Percentiles rank a stretch among this genome's conserved stretches.
phyloP scores from a whole-genome alignment of 2,888 invertebrate genomes.

The Machimus rusticus region DNA sequence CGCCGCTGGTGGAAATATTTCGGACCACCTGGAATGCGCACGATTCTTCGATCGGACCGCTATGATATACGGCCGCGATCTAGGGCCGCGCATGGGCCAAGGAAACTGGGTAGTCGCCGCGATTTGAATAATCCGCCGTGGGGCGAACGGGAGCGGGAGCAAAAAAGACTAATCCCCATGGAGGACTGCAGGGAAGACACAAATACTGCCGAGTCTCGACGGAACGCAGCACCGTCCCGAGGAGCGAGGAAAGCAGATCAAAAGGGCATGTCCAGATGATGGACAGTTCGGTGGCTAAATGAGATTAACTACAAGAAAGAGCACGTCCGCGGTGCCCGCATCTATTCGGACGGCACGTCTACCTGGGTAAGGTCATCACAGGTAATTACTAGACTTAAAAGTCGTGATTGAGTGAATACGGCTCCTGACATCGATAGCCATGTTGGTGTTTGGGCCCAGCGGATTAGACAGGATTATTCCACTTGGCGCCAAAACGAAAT shows the following conservation, averaged over 20 bases:
- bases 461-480: conserved; percentile 41
- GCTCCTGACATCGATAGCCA: conserved; percentile 39
- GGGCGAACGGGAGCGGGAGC: conserved; percentile 20
- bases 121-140: conserved; percentile 28
- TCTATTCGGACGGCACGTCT: conserved; percentile 13
- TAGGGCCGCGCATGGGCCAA: background rate
- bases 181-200: background rate
- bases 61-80: conserved; percentile 39
- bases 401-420: conserved; percentile 20
- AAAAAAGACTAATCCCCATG: background rate
- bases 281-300: conserved; percentile 38
- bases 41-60: conserved; percentile 40
- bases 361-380: background rate
- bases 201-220: background rate
- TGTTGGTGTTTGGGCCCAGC: background rate
- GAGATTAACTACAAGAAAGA: conserved; percentile 36
- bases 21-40: conserved; percentile 44
- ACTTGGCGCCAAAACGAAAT: conserved; percentile 38
- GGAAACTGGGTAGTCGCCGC: background rate
- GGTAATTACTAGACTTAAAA: conserved; percentile 36
- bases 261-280: conserved; percentile 28
- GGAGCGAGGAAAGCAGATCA: conserved; percentile 23
- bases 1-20: conserved; percentile 43
- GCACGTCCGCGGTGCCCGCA: conserved; percentile 5
- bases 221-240: background rate